A percentile compares a stretch with the other conserved stretches of the same genome.
phyloP scores from a whole-genome alignment of 2,113 vertebrate genomes.

The Piaya cayana region DNA sequence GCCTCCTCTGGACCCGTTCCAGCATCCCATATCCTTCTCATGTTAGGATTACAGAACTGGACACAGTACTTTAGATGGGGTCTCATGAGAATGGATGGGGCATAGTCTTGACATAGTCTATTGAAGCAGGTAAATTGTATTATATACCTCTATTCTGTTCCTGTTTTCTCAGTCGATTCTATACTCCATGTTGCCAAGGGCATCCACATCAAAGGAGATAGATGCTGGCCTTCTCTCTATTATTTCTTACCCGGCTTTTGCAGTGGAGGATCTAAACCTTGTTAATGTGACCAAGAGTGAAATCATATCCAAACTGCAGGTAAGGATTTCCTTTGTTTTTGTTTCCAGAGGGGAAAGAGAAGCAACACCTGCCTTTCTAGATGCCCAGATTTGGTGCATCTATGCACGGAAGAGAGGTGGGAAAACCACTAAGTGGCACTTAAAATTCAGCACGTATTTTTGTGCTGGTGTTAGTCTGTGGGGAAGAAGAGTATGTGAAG shows the following conservation, averaged over 20 bases:
- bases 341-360: neutral
- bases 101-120: neutral
- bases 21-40: too few species aligned
- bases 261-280: slow-evolving; percentile 92
- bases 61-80: too few species aligned
- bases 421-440: neutral
- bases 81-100: too few species aligned
- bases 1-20: too few species aligned
- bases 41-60: too few species aligned
- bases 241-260: slow-evolving; percentile 97
- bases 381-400: neutral
- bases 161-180: slow-evolving; percentile 87
- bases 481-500: neutral
- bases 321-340: slow-evolving; percentile 59
- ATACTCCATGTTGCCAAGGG: slow-evolving; percentile 97
- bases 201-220: slow-evolving; percentile 97
- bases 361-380: neutral
- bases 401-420: neutral
- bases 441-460: neutral
- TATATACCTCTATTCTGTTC: slow-evolving; percentile 12
- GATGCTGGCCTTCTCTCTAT: slow-evolving; percentile 95
- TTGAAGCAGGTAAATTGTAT: neutral
- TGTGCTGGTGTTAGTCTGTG: neutral
- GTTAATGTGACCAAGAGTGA: slow-evolving; percentile 94
- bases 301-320: slow-evolving; percentile 95